These are phyloP conservation scores for Pachymerium ferrugineum DNA, from an alignment of 2,888 invertebrate species.

Conservation along the genomic window DNA sequence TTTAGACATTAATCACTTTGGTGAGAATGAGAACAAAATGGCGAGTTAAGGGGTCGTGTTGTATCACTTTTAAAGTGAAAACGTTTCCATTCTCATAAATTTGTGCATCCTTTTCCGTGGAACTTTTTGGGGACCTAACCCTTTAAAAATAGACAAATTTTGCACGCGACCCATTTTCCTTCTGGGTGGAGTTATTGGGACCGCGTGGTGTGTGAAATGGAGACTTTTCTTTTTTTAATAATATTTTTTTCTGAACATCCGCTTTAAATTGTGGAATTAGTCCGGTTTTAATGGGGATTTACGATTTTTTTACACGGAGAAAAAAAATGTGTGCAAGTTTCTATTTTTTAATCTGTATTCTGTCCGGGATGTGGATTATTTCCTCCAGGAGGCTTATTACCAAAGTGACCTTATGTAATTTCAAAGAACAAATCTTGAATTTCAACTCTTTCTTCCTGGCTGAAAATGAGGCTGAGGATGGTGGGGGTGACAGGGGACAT, in stretches of 20 bases:
- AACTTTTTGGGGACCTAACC: too few relatives aligned
- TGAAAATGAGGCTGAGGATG: not conserved
- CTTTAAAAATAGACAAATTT: not conserved
- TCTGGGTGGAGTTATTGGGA: too few relatives aligned
- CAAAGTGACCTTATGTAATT: slow-evolving; percentile 7
- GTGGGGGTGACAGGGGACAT: not conserved
- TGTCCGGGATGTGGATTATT: not conserved
- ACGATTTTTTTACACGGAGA: too few relatives aligned
- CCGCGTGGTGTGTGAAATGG: too few relatives aligned
- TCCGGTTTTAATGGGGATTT: too few relatives aligned
- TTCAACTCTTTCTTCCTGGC: slow-evolving; percentile 13
- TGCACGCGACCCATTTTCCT: not conserved
- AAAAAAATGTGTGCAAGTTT: not conserved
- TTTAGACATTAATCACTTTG: not conserved
- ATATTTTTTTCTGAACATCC: not conserved
- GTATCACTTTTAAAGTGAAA: not conserved
- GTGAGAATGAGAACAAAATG: slow-evolving; percentile 3
- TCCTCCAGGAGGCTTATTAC: not conserved
- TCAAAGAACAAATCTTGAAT: not conserved
- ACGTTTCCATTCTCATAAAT: not conserved
- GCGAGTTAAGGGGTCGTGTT: too few relatives aligned
- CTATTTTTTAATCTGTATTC: not conserved
- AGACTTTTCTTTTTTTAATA: not conserved
- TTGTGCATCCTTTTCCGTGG: too few relatives aligned
- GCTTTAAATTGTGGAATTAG: too few relatives aligned